Conservation (phyloP, 2,113 vertebrate species). For the Oophaga pumilio region DNA sequence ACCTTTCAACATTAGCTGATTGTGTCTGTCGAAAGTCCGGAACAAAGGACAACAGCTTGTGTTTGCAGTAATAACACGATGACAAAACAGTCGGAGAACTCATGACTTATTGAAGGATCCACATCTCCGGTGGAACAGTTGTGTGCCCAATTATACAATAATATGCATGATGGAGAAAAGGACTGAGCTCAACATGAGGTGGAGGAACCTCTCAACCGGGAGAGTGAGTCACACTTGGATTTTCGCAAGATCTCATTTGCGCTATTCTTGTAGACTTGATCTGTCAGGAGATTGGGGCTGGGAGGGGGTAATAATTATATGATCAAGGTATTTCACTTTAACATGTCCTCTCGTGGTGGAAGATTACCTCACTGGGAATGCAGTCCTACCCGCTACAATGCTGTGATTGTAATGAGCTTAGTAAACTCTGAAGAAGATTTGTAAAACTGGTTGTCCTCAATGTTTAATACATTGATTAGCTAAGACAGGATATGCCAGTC, state of each 20-base stretch:
- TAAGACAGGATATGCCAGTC: not conserved
- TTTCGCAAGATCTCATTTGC: not conserved
- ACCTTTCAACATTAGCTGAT: not conserved
- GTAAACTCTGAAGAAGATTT: not conserved
- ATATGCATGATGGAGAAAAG: not conserved
- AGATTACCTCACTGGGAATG: not conserved
- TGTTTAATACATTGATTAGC: not conserved
- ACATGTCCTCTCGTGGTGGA: not conserved
- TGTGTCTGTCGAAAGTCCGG: not conserved
- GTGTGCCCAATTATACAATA: not conserved
- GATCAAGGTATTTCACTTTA: not conserved
- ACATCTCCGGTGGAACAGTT: not conserved
- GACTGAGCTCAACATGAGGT: too few relatives aligned
- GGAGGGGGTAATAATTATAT: not conserved
- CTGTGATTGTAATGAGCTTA: not conserved
- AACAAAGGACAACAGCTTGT: not conserved
- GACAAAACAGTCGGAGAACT: not conserved
- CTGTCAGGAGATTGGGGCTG: not conserved
- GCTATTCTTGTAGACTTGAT: not conserved
- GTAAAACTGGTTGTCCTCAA: not conserved
- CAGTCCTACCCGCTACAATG: not conserved
- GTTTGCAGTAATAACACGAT: conserved; percentile 1
- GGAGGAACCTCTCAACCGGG: not conserved
- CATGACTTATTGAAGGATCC: not conserved
- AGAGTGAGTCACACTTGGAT: not conserved